Conservation (phyloP, 1,140 invertebrate species). For the Drosophila yakuba region DNA sequence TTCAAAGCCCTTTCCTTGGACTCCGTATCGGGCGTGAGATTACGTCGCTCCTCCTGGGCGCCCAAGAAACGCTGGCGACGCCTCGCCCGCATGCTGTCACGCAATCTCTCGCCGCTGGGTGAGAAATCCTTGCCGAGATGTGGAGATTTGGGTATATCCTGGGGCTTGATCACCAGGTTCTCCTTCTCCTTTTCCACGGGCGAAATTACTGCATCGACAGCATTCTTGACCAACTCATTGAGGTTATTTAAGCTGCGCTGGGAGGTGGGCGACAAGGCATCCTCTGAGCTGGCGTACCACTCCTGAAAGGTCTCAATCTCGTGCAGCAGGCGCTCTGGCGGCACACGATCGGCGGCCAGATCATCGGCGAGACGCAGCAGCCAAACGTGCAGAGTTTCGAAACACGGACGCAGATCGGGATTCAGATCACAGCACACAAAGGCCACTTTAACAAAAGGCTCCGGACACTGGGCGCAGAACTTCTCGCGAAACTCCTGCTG, state of each 20-base stretch:
- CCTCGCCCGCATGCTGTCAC: constrained; percentile 80
- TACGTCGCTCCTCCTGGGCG: constrained; percentile 62
- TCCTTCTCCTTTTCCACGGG: constrained; percentile 31
- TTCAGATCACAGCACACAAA: constrained; percentile 95
- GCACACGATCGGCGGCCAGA: constrained; percentile 88
- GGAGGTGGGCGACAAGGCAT: constrained; percentile 73
- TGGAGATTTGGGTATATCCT: constrained; percentile 83
- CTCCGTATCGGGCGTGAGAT: constrained; percentile 60
- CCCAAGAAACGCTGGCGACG: constrained; percentile 73
- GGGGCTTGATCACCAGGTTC: constrained; percentile 56
- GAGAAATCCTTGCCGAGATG: constrained; percentile 84
- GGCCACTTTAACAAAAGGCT: constrained; percentile 94
- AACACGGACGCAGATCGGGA: constrained; percentile 93
- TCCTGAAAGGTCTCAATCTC: constrained; percentile 90
- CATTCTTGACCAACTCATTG: constrained; percentile 22
- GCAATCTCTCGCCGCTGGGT: constrained; percentile 76
- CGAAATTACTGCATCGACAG: background rate
- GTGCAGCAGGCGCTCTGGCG: constrained; percentile 88
- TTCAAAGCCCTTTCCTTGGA: constrained; percentile 76
- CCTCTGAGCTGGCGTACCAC: constrained; percentile 75
- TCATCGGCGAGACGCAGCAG: constrained; percentile 91
- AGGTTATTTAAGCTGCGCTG: constrained; percentile 75
- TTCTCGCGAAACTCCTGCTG: constrained; percentile 94
- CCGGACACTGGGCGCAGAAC: constrained; percentile 94
- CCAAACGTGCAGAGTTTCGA: constrained; percentile 94